Percentiles rank a stretch among this genome's conserved stretches.
phyloP scores from a whole-genome alignment of 2,113 vertebrate genomes.

The Nerophis lumbriciformis region DNA sequence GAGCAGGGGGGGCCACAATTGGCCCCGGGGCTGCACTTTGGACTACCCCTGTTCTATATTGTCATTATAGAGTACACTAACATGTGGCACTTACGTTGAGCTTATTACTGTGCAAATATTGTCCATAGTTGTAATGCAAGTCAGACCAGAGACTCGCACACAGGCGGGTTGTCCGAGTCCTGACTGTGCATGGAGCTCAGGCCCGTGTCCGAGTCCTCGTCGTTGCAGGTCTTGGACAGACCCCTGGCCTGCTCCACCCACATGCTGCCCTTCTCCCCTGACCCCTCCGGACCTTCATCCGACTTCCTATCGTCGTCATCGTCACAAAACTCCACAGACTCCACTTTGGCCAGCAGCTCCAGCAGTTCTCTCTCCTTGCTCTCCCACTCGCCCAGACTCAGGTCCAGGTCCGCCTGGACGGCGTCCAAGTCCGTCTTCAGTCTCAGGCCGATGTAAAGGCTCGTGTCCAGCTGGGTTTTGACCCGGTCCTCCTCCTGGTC shows the following conservation, averaged over 20 bases:
- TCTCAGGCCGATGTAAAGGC: constrained; percentile 88
- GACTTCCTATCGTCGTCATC: constrained; percentile 2
- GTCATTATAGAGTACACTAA: no score
- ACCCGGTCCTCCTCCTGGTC: constrained; percentile 79
- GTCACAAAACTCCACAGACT: constrained; percentile 63
- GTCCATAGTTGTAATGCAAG: no score
- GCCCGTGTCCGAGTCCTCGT: constrained; percentile 94
- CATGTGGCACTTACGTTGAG: no score
- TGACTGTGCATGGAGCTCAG: constrained; percentile 98
- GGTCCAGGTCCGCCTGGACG: constrained; percentile 78
- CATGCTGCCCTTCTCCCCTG: constrained; percentile 37
- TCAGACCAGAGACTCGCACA: constrained; percentile 88
- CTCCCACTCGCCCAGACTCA: constrained; percentile 78
- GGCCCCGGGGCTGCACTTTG: no score
- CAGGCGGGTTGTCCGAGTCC: constrained; percentile 86
- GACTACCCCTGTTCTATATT: no score
- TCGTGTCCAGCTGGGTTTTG: constrained; percentile 87
- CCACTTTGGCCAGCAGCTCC: constrained; percentile 77
- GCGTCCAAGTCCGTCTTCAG: constrained; percentile 86
- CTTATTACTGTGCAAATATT: no score
- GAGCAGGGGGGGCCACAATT: no score
- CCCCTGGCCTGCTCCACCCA: constrained; percentile 82
- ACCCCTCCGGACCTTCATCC: constrained; percentile 24
- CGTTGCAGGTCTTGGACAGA: constrained; percentile 76
- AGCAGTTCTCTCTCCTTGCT: constrained; percentile 81